Evolutionary conservation across 2,797 vertebrate species (phyloP).

Genomic region (Trematomus bernacchii): DNA sequence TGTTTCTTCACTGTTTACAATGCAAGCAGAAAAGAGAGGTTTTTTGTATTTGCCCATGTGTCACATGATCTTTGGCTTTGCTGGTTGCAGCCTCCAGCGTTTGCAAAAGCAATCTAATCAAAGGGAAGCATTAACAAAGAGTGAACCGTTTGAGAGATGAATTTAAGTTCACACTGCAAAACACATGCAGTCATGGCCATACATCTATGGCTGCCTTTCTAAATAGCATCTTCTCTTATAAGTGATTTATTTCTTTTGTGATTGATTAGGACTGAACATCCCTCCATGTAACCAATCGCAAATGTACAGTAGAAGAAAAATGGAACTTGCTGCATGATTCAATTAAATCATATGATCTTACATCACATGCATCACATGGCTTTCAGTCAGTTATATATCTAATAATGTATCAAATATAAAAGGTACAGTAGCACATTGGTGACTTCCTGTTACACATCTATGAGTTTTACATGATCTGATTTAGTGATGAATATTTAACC

Average conservation of each 20-base stretch:
- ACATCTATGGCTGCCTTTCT: not conserved
- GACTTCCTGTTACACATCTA: conserved; percentile 11
- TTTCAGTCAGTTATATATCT: not conserved
- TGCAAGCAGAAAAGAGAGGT: not conserved
- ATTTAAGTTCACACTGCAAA: conserved; percentile 4
- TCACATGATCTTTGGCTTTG: not conserved
- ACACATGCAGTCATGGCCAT: conserved; percentile 10
- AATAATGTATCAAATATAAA: conserved; percentile 1
- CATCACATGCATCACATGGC: conserved; percentile 7
- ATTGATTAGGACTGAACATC: conserved; percentile 13
- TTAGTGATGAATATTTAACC: conserved; percentile 61
- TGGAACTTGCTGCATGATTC: conserved; percentile 3
- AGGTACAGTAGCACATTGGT: not conserved
- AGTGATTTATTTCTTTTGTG: not conserved
- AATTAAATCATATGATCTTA: conserved; percentile 4
- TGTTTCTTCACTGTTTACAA: not conserved
- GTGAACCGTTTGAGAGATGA: not conserved
- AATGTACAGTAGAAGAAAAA: conserved; percentile 14
- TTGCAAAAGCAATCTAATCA: conserved; percentile 21
- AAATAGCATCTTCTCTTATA: conserved; percentile 2
- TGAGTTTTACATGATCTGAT: conserved; percentile 23
- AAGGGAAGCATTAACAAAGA: not conserved
- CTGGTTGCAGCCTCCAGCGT: not conserved
- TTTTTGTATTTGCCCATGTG: not conserved
- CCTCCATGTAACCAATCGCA: not conserved